Percentiles rank a stretch among this genome's conserved stretches.
Evolutionary conservation across 2,113 vertebrate genomes (phyloP).

Genomic region (Paramisgurnus dabryanus): DNA sequence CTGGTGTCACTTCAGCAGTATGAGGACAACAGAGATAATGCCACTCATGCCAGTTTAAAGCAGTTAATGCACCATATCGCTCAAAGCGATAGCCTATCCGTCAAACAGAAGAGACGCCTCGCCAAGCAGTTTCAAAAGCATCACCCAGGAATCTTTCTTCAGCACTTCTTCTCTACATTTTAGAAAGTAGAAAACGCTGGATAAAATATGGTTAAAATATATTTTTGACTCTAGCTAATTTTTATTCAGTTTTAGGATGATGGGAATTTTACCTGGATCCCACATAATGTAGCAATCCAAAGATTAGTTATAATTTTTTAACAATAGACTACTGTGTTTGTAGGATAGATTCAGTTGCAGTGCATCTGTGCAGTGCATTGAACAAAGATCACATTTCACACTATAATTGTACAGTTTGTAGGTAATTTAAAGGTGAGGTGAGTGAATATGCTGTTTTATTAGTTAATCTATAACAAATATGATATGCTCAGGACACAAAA

Average conservation of each 20-base stretch:
- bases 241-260: neutral
- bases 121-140: conserved; percentile 82
- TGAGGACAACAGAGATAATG: conserved; percentile 73
- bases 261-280: neutral
- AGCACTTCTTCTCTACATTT: conserved; percentile 68
- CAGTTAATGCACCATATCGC: conserved; percentile 72
- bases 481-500: conserved; percentile 8
- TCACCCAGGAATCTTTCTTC: conserved; percentile 75
- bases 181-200: conserved; percentile 47
- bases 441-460: neutral
- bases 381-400: no score
- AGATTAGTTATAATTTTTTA: neutral
- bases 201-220: neutral
- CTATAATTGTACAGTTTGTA: neutral
- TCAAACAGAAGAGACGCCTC: conserved; percentile 76
- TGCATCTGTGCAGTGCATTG: no score
- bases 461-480: neutral
- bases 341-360: neutral
- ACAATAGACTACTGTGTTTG: neutral
- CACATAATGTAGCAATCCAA: neutral
- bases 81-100: conserved; percentile 61
- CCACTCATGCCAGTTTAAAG: conserved; percentile 71
- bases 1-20: conserved; percentile 76
- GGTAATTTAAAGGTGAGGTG: no score
- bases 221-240: no score